Conservation (phyloP, 2,888 invertebrate species). For the Nymphalis urticae region DNA sequence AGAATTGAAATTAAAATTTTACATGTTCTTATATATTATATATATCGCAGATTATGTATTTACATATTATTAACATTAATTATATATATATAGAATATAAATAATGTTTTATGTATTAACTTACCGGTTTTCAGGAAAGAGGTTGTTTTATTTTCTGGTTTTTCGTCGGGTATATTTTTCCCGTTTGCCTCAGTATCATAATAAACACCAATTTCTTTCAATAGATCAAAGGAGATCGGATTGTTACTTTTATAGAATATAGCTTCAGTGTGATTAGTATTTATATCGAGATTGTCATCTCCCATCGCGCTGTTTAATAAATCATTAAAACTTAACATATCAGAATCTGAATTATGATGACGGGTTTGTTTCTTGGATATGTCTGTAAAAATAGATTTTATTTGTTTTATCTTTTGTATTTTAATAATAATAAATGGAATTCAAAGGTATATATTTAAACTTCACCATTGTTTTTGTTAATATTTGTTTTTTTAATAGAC, state of each 20-base stretch:
- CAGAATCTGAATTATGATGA: background rate
- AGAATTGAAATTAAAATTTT: no score
- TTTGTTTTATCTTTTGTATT: background rate
- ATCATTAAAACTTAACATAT: background rate
- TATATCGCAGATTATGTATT: no score
- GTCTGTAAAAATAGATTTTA: background rate
- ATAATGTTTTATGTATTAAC: no score
- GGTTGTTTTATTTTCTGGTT: no score
- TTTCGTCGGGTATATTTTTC: background rate
- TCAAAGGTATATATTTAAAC: background rate
- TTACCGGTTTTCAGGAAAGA: no score
- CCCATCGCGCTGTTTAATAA: background rate
- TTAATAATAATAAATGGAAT: background rate
- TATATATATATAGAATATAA: conserved; percentile 28
- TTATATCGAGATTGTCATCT: background rate
- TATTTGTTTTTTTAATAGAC: background rate
- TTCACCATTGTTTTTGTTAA: conserved; percentile 7
- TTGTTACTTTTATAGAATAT: background rate
- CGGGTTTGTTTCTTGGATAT: background rate
- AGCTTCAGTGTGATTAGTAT: background rate
- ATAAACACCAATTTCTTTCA: background rate
- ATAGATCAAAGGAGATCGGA: background rate
- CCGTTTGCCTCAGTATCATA: background rate
- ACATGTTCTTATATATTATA: no score
- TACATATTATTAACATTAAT: no score